Evolutionary conservation across 2,113 vertebrate genomes (phyloP).

Genomic region (Antechinus stuartii): DNA sequence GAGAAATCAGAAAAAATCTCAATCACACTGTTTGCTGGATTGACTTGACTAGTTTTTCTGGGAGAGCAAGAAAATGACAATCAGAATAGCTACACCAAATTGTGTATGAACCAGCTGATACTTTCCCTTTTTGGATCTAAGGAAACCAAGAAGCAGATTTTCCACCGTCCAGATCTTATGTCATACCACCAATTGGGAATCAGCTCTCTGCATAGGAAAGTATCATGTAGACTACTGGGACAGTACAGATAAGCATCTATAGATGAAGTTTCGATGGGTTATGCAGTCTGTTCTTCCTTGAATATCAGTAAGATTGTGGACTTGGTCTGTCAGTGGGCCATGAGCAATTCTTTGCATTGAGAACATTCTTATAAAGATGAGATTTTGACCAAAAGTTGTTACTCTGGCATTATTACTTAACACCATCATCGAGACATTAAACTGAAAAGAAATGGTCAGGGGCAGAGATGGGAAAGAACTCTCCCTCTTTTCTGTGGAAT

Average conservation of each 20-base stretch:
- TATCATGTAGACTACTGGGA: background rate
- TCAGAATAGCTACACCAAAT: background rate
- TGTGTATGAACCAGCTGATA: background rate
- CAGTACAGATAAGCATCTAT: background rate
- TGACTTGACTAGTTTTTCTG: background rate
- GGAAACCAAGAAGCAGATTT: background rate
- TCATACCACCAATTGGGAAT: background rate
- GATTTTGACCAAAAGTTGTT: background rate
- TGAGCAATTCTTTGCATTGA: background rate
- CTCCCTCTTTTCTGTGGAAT: background rate
- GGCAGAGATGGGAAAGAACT: background rate
- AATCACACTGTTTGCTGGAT: background rate
- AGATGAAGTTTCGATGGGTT: background rate
- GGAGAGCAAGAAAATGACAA: background rate
- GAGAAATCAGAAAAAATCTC: background rate
- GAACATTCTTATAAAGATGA: background rate
- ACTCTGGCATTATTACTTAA: background rate
- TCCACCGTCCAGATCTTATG: background rate
- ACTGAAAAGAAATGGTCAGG: background rate
- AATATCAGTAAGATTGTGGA: background rate
- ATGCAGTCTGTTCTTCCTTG: background rate
- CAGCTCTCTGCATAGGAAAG: background rate
- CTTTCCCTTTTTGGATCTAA: background rate
- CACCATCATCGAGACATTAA: background rate
- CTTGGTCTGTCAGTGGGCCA: background rate